Base-by-base conservation (phyloP, 2,113 vertebrate species). In the Mus pahari region DNA sequence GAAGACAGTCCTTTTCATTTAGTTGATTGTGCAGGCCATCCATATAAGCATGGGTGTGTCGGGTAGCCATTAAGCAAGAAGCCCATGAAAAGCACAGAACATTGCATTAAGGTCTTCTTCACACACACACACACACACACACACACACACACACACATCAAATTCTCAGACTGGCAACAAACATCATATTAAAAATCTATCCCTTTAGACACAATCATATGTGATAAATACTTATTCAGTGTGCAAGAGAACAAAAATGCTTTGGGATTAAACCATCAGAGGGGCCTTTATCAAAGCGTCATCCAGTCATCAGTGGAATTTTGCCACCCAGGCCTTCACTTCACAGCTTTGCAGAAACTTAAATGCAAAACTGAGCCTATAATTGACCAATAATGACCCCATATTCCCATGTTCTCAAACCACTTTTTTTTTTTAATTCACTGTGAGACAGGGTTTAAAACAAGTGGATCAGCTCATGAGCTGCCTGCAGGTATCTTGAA, bases 401-500 rank as follows among this genome's bases (percentile, higher is more conserved):
- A 73, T 45, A 91, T 75, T 90, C 66, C 86, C 33, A 73, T 78
- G 86, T 48, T 92, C 31, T 77, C 55, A 90, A 89, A 92, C 33
- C 86, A 58, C 1, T 45, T 91, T 92, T 93, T 93, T 62, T 53
- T n/a, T 39, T 60, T 60, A 91, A 82, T 68, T 96, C 96, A 78
- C 75, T 45, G 28, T 28, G 58, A 94, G 84, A 62, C 68, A 70
- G 53, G 39, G 36, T 95, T 94, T 95, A 89, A 94, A 92, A 91
- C 55, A 81, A 20, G 89, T 95, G 9, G 60, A 97, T 75, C 92
- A 94, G 94, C 92, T 83, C 90, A 33, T n/a, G 50, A 96, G 97
- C 95, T 94, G 66, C 96, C 90, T 95, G 79, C 91, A 98, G 97
- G 97, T 96, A 97, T 86, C 87, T 11, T 82, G 92, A 91, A 74